Conservation (phyloP, 2,113 vertebrate genomes). For the Eonycteris spelaea region DNA sequence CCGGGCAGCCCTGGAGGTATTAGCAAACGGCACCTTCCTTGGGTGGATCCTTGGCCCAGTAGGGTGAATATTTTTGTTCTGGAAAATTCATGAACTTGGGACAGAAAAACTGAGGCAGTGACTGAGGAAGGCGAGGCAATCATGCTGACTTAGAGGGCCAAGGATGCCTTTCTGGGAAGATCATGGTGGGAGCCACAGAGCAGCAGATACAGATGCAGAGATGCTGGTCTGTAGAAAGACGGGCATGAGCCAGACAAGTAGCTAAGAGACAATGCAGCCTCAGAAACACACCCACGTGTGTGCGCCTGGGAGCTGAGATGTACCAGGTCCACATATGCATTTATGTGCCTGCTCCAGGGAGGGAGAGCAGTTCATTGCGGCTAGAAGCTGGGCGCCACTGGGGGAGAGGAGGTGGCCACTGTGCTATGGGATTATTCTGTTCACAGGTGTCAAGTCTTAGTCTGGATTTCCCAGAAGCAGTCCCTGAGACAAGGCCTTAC, state of each 20-base stretch:
- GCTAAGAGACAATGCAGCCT: background rate
- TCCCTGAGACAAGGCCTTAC: background rate
- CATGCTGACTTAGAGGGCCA: background rate
- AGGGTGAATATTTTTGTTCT: background rate
- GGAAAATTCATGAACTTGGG: background rate
- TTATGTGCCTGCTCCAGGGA: background rate
- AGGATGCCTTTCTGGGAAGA: background rate
- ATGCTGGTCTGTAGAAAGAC: background rate
- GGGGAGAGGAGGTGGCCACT: fast-evolving
- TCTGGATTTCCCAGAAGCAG: background rate
- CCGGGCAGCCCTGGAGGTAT: background rate
- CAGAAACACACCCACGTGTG: background rate
- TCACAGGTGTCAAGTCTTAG: background rate
- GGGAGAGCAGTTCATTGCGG: background rate
- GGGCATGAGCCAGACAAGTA: background rate
- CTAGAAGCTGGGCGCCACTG: fast-evolving
- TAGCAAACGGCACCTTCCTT: background rate
- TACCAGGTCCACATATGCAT: fast-evolving
- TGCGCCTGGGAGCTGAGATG: background rate
- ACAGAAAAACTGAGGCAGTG: background rate
- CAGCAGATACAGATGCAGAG: background rate
- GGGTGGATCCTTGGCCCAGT: background rate
- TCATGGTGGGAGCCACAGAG: fast-evolving
- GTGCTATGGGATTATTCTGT: background rate
- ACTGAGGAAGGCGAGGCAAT: background rate